Base-by-base conservation (phyloP, 2,888 invertebrate genomes). In the Thera obeliscata region DNA sequence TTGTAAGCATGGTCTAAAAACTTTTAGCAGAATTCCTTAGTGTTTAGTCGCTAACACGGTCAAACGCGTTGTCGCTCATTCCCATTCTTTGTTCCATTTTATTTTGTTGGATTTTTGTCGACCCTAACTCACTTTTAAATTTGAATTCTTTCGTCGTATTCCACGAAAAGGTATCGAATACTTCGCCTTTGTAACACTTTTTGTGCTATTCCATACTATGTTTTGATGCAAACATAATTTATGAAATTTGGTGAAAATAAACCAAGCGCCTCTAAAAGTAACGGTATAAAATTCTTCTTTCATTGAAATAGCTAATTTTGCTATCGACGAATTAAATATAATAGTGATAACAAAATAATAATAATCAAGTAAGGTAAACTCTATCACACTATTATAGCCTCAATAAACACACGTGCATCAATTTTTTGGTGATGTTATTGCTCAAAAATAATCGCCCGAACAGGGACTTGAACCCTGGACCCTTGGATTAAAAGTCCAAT, bases 401-500 rank as follows among this genome's bases (percentile, higher is more conserved):
- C 41, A 41, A 41, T 41, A 41, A 5, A 7, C 41, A 41, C 41
- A 7, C 7, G 41, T 41, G 7, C 7, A 41, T 41, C 6, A 41
- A 41, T 3, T 38, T 38, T 38, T 38, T 38, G 38, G 38, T 3
- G 5, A 41, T 41, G 6, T 7, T 9, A 46, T n/a, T 7, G n/a
- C 33, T 12, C 61, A 73, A 75, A 72, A 68, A 60, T n/a, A 35
- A 56, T 73, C 95, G 95, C 95, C 95, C 95, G 95, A 94, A 95
- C 95, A 95, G 95, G 95, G 95, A 95, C 95, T 95, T 95, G 95
- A 95, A 95, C 95, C 95, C 95, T 95, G 95, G 95, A 95, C 95
- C 95, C 95, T 95, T 95, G 95, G 95, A 95, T 95, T 95, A 95
- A 95, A 95, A 95, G 95, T 95, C 95, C 95, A 95, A 95, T 95